Evolutionary conservation across 2,888 invertebrate genomes (phyloP), one percentile per base, ranked within the genome.

Genomic region (Ophioninae sp.): DNA sequence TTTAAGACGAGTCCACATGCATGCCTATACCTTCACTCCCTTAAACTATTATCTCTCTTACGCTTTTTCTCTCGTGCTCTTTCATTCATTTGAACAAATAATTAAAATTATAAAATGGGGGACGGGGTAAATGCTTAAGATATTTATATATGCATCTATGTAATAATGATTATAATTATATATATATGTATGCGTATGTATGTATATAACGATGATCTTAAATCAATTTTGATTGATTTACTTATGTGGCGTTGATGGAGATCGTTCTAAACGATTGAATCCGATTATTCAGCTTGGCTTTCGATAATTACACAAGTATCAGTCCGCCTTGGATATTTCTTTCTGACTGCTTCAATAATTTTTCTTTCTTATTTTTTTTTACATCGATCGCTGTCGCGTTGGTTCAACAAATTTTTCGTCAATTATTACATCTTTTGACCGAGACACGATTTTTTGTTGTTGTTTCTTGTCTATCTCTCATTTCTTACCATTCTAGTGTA

Each of bases 221-320:
- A 90, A 90, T 90, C 90, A 90, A 90, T 91, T 90, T 91, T 90
- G 89, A 90, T 90, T 90, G 89, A 90, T 90, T 89, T 89, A 89
- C 83, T 85, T 85, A 81, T 71, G 72, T 76, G 72, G 72, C 44
- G 39, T 76, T 44, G 58, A 65, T 72, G 65, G 23, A 68, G 72
- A 84, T 81, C 84, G 81, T 84, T 84, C 79, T 79, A 59, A 84
- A 81, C 81, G 76, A 81, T 73, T 72, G 72, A 68, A 44, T 22
- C 68, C 59, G 37, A 79, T 41, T 72, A 67, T 10, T 59, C 44
- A 79, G 65, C 69, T 79, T 79, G n/a, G 64, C 71, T 82, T 73
- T 68, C 58, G 61, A 72, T 68, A 83, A 79, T 75, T 78, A 72
- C 76, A 84, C 79, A 84, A 81, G 72, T 84, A 84, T 69, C 74